Evolutionary conservation across 2,888 invertebrate genomes (phyloP).

Genomic region (Lysandra coridon): DNA sequence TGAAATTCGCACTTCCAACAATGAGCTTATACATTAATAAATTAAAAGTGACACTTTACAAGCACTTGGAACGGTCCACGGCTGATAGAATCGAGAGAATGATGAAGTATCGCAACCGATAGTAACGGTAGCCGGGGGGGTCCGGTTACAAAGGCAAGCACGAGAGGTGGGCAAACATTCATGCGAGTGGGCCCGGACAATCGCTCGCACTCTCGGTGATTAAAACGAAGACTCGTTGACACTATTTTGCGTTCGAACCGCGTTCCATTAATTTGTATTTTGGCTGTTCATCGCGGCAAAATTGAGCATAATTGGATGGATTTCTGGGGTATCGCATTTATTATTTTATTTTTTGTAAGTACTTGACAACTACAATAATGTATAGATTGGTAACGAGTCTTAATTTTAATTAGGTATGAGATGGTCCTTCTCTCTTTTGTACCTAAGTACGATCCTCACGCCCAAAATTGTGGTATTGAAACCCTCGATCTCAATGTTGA

Average conservation of each 20-base stretch:
- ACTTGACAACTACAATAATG: not conserved
- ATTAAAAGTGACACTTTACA: slow-evolving; percentile 41
- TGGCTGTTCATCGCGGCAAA: slow-evolving; percentile 2
- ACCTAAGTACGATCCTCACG: not conserved
- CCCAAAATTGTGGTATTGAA: too few species aligned
- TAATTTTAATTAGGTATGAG: too few species aligned
- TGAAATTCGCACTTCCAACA: not conserved
- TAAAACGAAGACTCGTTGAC: slow-evolving; percentile 76
- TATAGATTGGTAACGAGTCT: too few species aligned
- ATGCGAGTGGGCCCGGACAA: slow-evolving; percentile 68
- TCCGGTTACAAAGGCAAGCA: slow-evolving; percentile 71
- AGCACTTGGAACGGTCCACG: slow-evolving; percentile 40
- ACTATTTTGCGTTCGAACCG: slow-evolving; percentile 70
- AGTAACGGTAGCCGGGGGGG: slow-evolving; percentile 59
- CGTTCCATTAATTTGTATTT: slow-evolving; percentile 58
- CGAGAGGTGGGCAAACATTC: slow-evolving; percentile 71
- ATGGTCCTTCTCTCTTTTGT: too few species aligned
- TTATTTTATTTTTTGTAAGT: not conserved
- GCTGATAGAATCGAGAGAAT: slow-evolving; percentile 54
- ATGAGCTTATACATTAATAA: slow-evolving; percentile 42
- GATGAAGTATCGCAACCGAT: slow-evolving; percentile 64
- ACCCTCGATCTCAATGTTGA: too few species aligned
- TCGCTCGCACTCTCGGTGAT: slow-evolving; percentile 76
- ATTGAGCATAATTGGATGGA: not conserved
- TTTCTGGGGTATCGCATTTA: not conserved